phyloP scores from a whole-genome alignment of 1,140 invertebrate genomes.

The Drosophila santomea region DNA sequence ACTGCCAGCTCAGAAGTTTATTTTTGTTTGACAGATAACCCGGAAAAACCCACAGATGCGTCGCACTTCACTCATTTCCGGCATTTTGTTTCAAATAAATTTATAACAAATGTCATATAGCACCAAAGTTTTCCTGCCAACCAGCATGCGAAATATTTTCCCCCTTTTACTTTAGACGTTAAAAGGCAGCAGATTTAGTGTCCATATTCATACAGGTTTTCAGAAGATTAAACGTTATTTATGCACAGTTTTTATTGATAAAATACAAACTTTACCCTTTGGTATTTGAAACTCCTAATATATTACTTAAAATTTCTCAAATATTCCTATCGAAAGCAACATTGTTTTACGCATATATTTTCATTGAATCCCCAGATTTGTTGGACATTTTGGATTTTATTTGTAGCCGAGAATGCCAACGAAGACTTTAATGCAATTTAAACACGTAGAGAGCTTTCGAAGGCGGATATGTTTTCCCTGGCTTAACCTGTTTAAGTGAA shows the following conservation, averaged over 20 bases:
- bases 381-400: not conserved
- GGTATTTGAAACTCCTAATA: too few species aligned
- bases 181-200: too few species aligned
- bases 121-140: slow-evolving; percentile 38
- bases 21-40: slow-evolving; percentile 37
- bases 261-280: not conserved
- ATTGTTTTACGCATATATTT: not conserved
- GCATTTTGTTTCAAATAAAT: slow-evolving; percentile 77
- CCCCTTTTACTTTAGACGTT: not conserved
- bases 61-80: slow-evolving; percentile 65
- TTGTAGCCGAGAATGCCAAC: not conserved
- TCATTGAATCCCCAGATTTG: not conserved
- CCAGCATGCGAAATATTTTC: not conserved
- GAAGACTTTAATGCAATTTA: slow-evolving; percentile 21
- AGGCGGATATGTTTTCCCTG: slow-evolving; percentile 2
- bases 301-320: too few species aligned
- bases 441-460: slow-evolving; percentile 12
- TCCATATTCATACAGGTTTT: not conserved
- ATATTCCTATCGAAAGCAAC: not conserved
- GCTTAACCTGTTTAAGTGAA: slow-evolving; percentile 37
- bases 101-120: slow-evolving; percentile 72
- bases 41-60: not conserved
- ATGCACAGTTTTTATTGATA: slow-evolving; percentile 10
- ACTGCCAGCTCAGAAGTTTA: slow-evolving; percentile 59
- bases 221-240: slow-evolving; percentile 28